Evolutionary conservation across 2,888 invertebrate genomes (phyloP).

Genomic region (Panorpa germanica): DNA sequence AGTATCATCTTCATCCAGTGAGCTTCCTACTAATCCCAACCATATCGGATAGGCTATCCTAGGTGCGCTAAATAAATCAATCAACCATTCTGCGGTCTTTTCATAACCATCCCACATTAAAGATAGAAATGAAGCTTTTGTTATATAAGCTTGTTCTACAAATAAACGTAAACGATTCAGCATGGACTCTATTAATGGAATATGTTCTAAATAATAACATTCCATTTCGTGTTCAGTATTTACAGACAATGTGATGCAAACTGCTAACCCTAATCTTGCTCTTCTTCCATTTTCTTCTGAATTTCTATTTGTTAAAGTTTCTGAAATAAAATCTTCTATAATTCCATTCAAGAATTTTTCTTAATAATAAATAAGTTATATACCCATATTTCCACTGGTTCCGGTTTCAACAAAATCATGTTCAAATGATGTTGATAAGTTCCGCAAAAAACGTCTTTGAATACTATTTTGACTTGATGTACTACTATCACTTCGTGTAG

Average conservation of each 20-base stretch:
- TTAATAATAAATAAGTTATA: slow-evolving; percentile 4
- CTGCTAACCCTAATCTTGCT: slow-evolving; percentile 44
- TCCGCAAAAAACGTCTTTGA: slow-evolving; percentile 36
- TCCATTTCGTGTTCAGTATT: slow-evolving; percentile 44
- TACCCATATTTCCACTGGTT: not conserved
- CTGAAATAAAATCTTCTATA: slow-evolving; percentile 14
- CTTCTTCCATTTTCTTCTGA: slow-evolving; percentile 15
- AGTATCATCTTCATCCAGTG: too few relatives aligned
- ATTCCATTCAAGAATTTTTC: slow-evolving; percentile 8
- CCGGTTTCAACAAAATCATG: too few relatives aligned
- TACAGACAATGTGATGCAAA: slow-evolving; percentile 36
- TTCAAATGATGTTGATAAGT: slow-evolving; percentile 27
- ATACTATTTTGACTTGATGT: slow-evolving; percentile 33
- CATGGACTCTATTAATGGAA: slow-evolving; percentile 51
- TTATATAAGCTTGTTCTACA: slow-evolving; percentile 43
- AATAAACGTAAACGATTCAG: slow-evolving; percentile 47
- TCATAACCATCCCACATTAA: slow-evolving; percentile 30
- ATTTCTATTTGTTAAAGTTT: too few relatives aligned
- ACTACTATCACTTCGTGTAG: slow-evolving; percentile 27
- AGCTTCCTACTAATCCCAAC: slow-evolving; percentile 32
- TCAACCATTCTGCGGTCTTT: slow-evolving; percentile 30
- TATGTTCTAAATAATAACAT: slow-evolving; percentile 61
- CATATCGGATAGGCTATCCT: slow-evolving; percentile 44
- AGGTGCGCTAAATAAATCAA: slow-evolving; percentile 47
- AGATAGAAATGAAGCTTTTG: slow-evolving; percentile 23